phyloP scores from a whole-genome alignment of 2,113 vertebrate genomes.

The Seriola rivoliana region DNA sequence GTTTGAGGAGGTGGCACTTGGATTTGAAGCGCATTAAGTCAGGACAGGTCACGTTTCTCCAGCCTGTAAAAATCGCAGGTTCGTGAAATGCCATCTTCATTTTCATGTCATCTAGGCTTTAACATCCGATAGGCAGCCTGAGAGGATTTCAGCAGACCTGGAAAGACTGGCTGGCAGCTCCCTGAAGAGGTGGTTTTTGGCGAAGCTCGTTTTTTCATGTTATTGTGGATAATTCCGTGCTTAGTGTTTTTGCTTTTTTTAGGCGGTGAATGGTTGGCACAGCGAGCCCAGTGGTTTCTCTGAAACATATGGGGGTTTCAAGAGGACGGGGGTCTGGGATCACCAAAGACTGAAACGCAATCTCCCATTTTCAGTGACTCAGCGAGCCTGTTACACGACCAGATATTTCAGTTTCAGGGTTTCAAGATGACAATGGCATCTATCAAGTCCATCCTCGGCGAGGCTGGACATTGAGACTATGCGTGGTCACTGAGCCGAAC shows the following conservation, averaged over 20 bases:
- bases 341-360: conserved; percentile 76
- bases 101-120: conserved; percentile 39
- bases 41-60: conserved; percentile 26
- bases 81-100: conserved; percentile 52
- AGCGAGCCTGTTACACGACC: conserved; percentile 57
- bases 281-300: conserved; percentile 42
- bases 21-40: conserved; percentile 13
- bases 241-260: conserved; percentile 22
- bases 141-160: conserved; percentile 50
- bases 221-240: conserved; percentile 40
- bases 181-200: conserved; percentile 41
- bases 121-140: conserved; percentile 53
- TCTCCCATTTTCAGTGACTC: conserved; percentile 75
- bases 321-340: conserved; percentile 48
- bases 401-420: conserved; percentile 68
- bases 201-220: background rate
- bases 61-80: conserved; percentile 27
- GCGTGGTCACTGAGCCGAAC: conserved; percentile 70
- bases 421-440: conserved; percentile 71
- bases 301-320: conserved; percentile 57
- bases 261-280: conserved; percentile 73
- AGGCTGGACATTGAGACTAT: conserved; percentile 63
- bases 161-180: conserved; percentile 51
- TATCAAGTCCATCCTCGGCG: conserved; percentile 56
- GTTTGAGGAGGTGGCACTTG: conserved; percentile 20